Conservation (phyloP, 2,113 vertebrate genomes). For the Cryptotis parvus region DNA sequence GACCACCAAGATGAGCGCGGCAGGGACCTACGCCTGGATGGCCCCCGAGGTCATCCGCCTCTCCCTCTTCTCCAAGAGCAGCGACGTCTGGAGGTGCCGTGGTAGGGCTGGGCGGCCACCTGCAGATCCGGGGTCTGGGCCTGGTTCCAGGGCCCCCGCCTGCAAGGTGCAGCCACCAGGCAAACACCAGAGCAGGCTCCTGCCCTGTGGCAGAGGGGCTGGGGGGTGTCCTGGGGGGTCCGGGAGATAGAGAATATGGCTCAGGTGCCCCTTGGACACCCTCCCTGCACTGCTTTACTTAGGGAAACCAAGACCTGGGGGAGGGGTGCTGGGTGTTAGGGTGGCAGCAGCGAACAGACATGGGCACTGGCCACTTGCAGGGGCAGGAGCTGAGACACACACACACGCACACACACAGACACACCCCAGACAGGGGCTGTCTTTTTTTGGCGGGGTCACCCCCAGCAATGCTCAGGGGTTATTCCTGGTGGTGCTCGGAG, state of each 20-base stretch:
- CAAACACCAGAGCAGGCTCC: background rate
- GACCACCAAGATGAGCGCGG: constrained; percentile 96
- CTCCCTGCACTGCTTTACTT: too few relatives aligned
- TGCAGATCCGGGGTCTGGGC: background rate
- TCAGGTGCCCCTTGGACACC: background rate
- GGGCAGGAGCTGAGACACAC: too few relatives aligned
- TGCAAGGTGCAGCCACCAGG: background rate
- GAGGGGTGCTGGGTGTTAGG: too few relatives aligned
- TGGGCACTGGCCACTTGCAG: too few relatives aligned
- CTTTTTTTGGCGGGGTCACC: too few relatives aligned
- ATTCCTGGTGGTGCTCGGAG: too few relatives aligned
- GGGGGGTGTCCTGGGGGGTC: background rate
- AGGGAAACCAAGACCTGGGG: too few relatives aligned
- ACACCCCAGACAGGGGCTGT: too few relatives aligned
- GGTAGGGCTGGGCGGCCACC: background rate
- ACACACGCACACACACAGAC: too few relatives aligned
- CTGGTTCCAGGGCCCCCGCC: background rate
- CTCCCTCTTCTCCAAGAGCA: constrained; percentile 96
- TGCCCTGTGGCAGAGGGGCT: background rate
- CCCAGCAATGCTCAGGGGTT: too few relatives aligned
- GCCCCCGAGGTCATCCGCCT: constrained; percentile 95
- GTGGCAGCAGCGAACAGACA: too few relatives aligned
- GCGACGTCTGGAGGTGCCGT: constrained; percentile 94
- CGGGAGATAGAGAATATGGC: too few relatives aligned
- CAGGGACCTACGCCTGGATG: constrained; percentile 96